Evolutionary conservation across 2,888 invertebrate genomes (phyloP), one percentile per base, ranked within the genome.

Genomic region (Bellardia bayeri): DNA sequence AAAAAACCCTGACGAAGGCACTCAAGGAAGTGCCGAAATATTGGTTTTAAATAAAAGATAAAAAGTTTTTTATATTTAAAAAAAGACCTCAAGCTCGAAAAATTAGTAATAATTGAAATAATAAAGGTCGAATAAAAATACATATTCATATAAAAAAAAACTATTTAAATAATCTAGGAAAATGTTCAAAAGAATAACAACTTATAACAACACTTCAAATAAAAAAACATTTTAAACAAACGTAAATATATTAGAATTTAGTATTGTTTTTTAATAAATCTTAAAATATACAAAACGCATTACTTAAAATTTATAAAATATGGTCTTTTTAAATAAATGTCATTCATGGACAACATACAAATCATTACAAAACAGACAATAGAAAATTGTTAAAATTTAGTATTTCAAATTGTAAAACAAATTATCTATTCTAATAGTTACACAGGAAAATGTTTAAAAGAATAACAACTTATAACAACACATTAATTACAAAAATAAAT

Each of bases 231-330:
- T 72, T 66, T 37, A 33, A 58, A 58, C 23, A 49, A 82, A 68
- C 66, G 37, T 75, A 37, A 64, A 63, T 49, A 64, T 56, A 64
- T 54, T 45, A 33, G 56, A 83, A 83, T 64, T 78, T 83, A 49
- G 66, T 40, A 1, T 58, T 51, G 13, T 30, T 30, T 58, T 69
- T 75, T 56, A 40, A 82, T 76, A 71, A 61, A 61, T 76, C 82
- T 83, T 83, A 83, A 68, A 61, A 69, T 33, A 61, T 83, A 76
- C 8, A 76, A 71, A 75, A 37, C 23, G 14, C 14, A 51, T 49
- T 23, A 61, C 30, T 75, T 75, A 75, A 16, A 64, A 68, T 68
- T 82, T 68, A 82, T 51, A 30, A 68, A 69, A 40, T 45, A 42
- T 61, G n/a, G 6, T 37, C 58, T 16, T 40, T 69, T 58, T 16